A percentile compares a stretch with the other conserved stretches of the same genome.
These are phyloP conservation scores for Myodes glareolus DNA, from an alignment of 2,113 vertebrate species.

Conservation along the genomic window DNA sequence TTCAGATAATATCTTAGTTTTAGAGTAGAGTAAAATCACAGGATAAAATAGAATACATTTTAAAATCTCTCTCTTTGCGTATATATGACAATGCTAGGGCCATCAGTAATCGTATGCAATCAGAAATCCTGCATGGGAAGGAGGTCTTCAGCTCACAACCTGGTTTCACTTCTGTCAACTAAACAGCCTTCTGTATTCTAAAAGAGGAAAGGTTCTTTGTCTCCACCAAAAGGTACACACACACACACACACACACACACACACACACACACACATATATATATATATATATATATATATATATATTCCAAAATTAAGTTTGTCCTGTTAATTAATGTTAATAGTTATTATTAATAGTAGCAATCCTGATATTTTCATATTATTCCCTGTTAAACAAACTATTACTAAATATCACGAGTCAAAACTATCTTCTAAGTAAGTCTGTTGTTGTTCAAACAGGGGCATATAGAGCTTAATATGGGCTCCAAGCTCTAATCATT, in stretches of 20 bases:
- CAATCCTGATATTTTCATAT: background rate
- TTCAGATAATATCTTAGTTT: background rate
- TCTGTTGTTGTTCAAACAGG: background rate
- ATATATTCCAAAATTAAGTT: slow-evolving; percentile 84
- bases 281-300: too few species aligned
- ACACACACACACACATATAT: too few species aligned
- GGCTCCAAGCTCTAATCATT: background rate
- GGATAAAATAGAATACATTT: background rate
- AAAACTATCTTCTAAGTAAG: background rate
- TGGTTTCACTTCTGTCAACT: slow-evolving; percentile 66
- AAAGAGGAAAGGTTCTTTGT: slow-evolving; percentile 82
- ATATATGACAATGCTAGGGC: background rate
- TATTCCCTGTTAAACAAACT: background rate
- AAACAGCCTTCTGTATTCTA: slow-evolving; percentile 70
- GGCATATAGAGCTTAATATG: background rate
- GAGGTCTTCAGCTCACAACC: slow-evolving; percentile 40
- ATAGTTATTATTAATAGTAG: slow-evolving; percentile 77
- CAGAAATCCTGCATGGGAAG: background rate
- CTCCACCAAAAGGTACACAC: slow-evolving; percentile 77
- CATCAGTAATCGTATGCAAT: slow-evolving; percentile 49
- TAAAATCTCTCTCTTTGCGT: background rate
- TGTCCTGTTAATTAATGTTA: slow-evolving; percentile 85
- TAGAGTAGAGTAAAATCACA: background rate
- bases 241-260: too few species aligned
- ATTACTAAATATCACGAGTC: background rate